Evolutionary conservation across 2,797 vertebrate species (phyloP).

Genomic region (Dendrocincla tyrannina): DNA sequence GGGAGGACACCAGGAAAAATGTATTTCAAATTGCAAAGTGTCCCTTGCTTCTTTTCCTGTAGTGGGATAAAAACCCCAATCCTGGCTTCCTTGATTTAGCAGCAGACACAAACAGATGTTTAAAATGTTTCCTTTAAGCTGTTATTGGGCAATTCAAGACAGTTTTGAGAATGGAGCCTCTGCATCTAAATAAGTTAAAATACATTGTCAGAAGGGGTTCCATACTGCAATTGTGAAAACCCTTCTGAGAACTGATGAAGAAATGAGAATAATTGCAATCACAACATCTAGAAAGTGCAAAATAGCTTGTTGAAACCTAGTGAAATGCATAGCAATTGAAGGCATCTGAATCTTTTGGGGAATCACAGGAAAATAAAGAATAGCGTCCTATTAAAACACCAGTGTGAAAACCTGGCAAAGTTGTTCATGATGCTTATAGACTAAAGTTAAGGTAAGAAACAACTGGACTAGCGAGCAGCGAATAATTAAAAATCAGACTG

Average conservation of each 20-base stretch:
- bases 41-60: not conserved
- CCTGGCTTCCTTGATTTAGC: not conserved
- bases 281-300: constrained; percentile 65
- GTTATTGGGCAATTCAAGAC: not conserved
- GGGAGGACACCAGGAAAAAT: not conserved
- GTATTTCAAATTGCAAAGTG: not conserved
- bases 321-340: constrained; percentile 2
- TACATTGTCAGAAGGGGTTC: constrained; percentile 29
- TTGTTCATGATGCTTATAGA: not conserved
- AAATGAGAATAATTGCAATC: constrained; percentile 68
- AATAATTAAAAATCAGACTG: not conserved
- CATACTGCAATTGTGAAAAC: constrained; percentile 42
- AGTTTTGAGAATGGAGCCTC: not conserved
- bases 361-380: not conserved
- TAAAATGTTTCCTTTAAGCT: not conserved
- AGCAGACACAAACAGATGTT: not conserved
- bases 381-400: not conserved
- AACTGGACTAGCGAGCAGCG: not conserved
- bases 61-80: not conserved
- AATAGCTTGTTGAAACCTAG: constrained; percentile 42
- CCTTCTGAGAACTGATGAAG: constrained; percentile 38
- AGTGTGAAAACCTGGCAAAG: not conserved
- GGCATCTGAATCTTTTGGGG: not conserved
- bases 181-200: constrained; percentile 41
- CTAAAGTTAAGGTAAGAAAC: not conserved